Conservation (phyloP, 2,888 invertebrate species). For the Lydus trimaculatus region DNA sequence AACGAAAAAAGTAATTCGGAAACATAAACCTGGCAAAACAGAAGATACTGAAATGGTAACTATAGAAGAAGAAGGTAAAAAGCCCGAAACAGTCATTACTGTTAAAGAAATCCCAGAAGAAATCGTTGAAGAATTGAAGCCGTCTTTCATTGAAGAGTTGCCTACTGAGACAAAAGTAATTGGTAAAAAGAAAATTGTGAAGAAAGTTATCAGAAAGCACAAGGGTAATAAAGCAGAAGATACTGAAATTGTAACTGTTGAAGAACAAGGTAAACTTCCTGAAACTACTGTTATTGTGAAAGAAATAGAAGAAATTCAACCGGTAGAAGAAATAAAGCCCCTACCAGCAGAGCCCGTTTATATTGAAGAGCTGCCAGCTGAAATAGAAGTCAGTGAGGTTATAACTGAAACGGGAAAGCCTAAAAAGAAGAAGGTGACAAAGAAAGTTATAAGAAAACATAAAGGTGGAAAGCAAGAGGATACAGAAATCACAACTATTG, state of each 20-base stretch:
- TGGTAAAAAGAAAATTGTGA: conserved; percentile 46
- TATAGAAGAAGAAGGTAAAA: conserved; percentile 45
- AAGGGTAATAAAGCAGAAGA: conserved; percentile 58
- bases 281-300: conserved; percentile 44
- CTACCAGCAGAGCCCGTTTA: conserved; percentile 36
- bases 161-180: conserved; percentile 42
- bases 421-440: conserved; percentile 41
- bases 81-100: conserved; percentile 47
- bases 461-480: conserved; percentile 51
- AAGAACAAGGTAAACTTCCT: conserved; percentile 55
- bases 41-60: conserved; percentile 58
- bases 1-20: conserved; percentile 51
- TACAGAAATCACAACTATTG: conserved; percentile 43
- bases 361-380: conserved; percentile 34
- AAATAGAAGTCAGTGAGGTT: conserved; percentile 41
- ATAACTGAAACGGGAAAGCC: conserved; percentile 38
- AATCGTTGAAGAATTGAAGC: conserved; percentile 55
- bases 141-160: conserved; percentile 49
- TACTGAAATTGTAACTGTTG: conserved; percentile 57
- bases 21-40: conserved; percentile 55
- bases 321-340: not conserved
- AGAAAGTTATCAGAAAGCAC: conserved; percentile 54
- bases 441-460: conserved; percentile 43
- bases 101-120: conserved; percentile 57
- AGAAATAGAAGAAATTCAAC: conserved; percentile 28